Base-by-base conservation (phyloP, 2,797 vertebrate species). In the Mionectes olivaceus region DNA sequence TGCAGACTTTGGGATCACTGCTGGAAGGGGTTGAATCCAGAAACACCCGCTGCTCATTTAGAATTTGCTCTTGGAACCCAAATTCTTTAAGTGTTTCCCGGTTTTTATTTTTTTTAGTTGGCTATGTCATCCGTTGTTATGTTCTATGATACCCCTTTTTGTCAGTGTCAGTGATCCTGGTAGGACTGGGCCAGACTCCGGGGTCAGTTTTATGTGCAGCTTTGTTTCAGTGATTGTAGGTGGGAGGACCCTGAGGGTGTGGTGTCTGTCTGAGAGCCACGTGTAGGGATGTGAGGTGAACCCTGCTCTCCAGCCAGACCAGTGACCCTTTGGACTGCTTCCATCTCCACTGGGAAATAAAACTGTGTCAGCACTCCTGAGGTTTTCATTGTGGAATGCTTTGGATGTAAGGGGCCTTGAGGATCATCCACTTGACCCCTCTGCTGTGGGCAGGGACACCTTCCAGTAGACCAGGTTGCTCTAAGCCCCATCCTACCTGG, bases 51-150 rank as follows among this genome's bases (percentile, higher is more conserved):
- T 87, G 27, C 46, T 68, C 19, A 5, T 41, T 80, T 39, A 10
- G 27, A 30, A 17, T 71, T 85, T 81, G n/a, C 43, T 88, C 18
- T 78, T 83, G 70, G 73, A 86, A 78, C 30, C n/a, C 7, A 13
- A 92, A 57, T 32, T 56, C 1, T 11, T 60, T 28, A 60, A 79
- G 28, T 5, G 1, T 71, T 90, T 75, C 30, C 94, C 57, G 76
- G 69, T 43, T 90, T 88, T 39, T 88, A 83, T 60, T 83, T 55
- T 75, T 73, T 82, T 64, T 67, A 82, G 65, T 70, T 85, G 75
- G 56, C 79, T 79, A 0, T 60, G 78, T 41, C 56, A 73, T 35
- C 92, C 73, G 87, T 60, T 79, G 57, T 64, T 79, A 33, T 41
- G 33, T 68, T 80, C 37, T 68, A 5, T 61, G 77, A 49, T 75